Conservation (phyloP, 2,797 vertebrate genomes). For the Diglossa cyanea region DNA sequence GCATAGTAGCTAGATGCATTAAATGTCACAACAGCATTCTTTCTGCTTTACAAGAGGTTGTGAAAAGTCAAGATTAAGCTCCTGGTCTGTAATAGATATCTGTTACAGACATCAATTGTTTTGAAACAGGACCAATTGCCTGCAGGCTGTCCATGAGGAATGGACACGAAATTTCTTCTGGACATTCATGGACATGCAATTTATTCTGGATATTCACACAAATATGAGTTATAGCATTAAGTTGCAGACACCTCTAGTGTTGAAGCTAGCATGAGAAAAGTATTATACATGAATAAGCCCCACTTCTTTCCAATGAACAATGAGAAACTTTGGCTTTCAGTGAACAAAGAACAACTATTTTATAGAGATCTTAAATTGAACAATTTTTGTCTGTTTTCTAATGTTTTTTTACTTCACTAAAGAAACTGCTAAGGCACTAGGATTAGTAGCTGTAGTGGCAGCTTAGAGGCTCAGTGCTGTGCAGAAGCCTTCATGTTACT, state of each 20-base stretch:
- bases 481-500: neutral
- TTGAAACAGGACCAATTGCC: neutral
- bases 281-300: accelerated
- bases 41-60: neutral
- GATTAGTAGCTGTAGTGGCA: neutral
- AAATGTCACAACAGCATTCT: neutral
- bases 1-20: neutral
- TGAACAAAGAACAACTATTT: neutral
- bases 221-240: neutral
- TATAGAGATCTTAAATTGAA: neutral
- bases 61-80: neutral
- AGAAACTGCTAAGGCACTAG: neutral
- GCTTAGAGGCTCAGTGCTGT: neutral
- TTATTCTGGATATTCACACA: neutral
- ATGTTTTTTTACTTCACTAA: neutral
- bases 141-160: neutral
- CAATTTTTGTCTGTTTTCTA: neutral
- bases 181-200: neutral
- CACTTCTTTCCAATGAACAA: neutral
- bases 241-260: neutral
- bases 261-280: neutral
- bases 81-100: neutral
- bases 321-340: neutral
- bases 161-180: neutral
- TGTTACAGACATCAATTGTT: neutral